These are phyloP conservation scores for Calameuta pallipes DNA, from an alignment of 2,888 invertebrate species.

Conservation along the genomic window DNA sequence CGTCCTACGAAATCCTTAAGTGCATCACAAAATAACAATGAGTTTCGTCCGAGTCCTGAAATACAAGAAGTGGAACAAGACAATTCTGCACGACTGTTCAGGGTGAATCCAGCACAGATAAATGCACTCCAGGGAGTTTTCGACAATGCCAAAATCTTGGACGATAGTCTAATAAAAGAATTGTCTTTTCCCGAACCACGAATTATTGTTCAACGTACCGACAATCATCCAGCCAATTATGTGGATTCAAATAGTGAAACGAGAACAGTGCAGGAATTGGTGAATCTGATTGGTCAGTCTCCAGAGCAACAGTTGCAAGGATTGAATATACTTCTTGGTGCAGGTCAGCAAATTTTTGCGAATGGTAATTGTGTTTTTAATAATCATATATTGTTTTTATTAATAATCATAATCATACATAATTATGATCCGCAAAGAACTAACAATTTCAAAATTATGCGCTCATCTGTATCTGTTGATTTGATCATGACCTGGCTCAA, in stretches of 20 bases:
- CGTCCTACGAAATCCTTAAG: too few species aligned
- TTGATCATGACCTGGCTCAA: too few species aligned
- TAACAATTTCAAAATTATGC: too few species aligned
- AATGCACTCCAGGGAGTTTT: constrained; percentile 27
- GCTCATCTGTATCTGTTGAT: too few species aligned
- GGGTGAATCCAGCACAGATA: constrained; percentile 18
- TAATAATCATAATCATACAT: too few species aligned
- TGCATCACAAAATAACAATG: not conserved
- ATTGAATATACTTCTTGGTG: constrained; percentile 64
- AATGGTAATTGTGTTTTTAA: too few species aligned
- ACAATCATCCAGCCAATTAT: too few species aligned
- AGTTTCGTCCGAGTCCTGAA: constrained; percentile 2
- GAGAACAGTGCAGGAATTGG: constrained; percentile 56
- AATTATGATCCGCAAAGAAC: too few species aligned
- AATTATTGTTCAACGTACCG: too few species aligned
- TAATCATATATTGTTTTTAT: too few species aligned
- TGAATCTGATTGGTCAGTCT: constrained; percentile 67
- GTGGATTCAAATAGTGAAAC: not conserved
- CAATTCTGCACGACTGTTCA: too few species aligned
- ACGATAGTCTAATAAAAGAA: not conserved
- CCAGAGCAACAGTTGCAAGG: constrained; percentile 69
- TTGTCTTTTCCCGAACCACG: not conserved
- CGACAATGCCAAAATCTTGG: constrained; percentile 9
- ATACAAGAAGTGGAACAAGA: not conserved
- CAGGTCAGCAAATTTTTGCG: not conserved